Evolutionary conservation across 2,113 vertebrate species (phyloP), one percentile per base, ranked within the genome.

Genomic region (Aegithalos caudatus): DNA sequence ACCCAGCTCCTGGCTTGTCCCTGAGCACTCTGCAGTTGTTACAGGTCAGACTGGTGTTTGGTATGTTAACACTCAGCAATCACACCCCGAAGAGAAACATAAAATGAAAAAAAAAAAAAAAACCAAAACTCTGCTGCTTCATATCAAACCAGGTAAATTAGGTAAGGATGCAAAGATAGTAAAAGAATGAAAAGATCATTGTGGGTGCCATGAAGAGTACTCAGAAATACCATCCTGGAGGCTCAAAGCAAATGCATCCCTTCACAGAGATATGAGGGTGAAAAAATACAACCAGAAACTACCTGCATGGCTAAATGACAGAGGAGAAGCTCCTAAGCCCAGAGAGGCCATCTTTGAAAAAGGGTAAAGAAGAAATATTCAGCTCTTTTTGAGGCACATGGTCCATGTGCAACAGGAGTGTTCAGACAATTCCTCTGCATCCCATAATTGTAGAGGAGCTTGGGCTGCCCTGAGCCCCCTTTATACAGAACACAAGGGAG

Each of bases 321-420:
- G 38, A 65, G 40, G 23, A 81, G 45, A 48, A 72, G 16, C 45
- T 86, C 17, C 31, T 61, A 47, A 90, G 37, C 35, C 21, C 8
- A 42, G 70, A 74, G 76, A 62, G 9, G 8, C 3, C 16, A 60
- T 44, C 31, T 69, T 35, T 88, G 38, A 28, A 50, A 94, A 58
- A 90, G 44, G 38, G 8, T 2, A 35, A 50, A 76, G 77, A 84
- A 89, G 31, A 40, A 94, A 25, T 35, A 31, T 24, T 44, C 19
- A 71, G 20, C 16, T 33, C 28, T 83, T 29, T 71, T 44, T 22
- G 42, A 47, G 37, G n/a, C 25, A 44, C 28, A 2, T 18, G 17
- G 38, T 40, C 25, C 1, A 0, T 6, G 38, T 29, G 67, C 42
- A 61, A 47, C 1, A 57, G 47, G 37, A 85, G 24, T 3, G 37